Percentiles rank a stretch among this genome's conserved stretches.
Evolutionary conservation across 2,797 vertebrate species (phyloP).

Genomic region (Graptemys geographica): DNA sequence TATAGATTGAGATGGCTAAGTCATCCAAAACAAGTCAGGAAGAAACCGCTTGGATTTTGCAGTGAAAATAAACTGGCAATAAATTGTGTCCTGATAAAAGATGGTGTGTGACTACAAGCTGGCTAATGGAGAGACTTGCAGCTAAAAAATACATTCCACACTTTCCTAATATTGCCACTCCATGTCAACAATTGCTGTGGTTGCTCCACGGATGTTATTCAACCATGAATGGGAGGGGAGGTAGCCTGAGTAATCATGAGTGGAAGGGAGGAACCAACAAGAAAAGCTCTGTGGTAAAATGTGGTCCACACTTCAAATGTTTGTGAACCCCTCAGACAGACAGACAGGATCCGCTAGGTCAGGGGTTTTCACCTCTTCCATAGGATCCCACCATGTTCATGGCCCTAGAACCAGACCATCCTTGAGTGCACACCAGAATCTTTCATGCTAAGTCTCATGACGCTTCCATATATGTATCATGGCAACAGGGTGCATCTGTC

Average conservation of each 20-base stretch:
- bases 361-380: accelerated
- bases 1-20: neutral
- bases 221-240: neutral
- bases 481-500: accelerated
- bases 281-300: neutral
- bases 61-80: neutral
- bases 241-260: neutral
- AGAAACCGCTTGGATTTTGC: neutral
- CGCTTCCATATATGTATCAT: neutral
- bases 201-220: neutral
- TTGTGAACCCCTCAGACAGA: neutral
- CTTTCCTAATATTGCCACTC: neutral
- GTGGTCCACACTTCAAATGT: neutral
- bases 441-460: neutral
- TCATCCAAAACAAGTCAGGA: neutral
- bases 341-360: accelerated
- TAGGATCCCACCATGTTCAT: neutral
- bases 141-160: neutral
- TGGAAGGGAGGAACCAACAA: neutral
- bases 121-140: neutral
- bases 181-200: neutral
- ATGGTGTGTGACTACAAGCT: neutral
- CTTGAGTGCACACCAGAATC: neutral
- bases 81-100: neutral
- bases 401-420: neutral